Percentiles rank a stretch among this genome's conserved stretches.
Evolutionary conservation across 2,888 invertebrate genomes (phyloP).

Genomic region (Cephus spinipes): DNA sequence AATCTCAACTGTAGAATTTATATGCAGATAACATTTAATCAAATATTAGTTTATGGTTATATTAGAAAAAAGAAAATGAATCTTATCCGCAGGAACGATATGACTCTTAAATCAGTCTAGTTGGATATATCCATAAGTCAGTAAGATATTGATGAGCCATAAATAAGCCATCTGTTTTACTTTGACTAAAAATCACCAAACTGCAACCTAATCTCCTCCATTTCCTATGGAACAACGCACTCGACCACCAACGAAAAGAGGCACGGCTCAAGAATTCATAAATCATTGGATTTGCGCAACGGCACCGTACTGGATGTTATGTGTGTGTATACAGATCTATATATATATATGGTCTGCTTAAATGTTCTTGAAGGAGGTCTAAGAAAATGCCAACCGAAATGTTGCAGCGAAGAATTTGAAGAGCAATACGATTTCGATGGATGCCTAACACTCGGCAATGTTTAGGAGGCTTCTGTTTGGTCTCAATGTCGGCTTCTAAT

Average conservation of each 20-base stretch:
- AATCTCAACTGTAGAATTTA: background rate
- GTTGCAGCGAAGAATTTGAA: background rate
- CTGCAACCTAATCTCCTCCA: background rate
- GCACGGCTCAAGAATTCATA: background rate
- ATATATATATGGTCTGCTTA: background rate
- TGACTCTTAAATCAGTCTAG: background rate
- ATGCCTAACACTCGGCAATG: background rate
- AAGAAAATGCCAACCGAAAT: background rate
- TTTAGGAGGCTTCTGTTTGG: background rate
- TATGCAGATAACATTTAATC: background rate
- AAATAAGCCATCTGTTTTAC: background rate
- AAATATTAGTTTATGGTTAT: background rate
- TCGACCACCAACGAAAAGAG: background rate
- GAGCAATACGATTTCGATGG: background rate
- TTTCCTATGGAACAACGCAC: background rate
- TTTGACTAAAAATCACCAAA: background rate
- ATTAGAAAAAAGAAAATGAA: background rate
- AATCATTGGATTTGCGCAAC: conserved; percentile 3
- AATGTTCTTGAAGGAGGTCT: background rate
- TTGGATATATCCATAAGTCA: background rate
- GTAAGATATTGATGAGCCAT: background rate
- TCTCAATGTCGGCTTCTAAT: conserved; percentile 4
- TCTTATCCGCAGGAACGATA: background rate
- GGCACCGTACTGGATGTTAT: background rate
- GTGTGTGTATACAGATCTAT: background rate